A percentile compares a stretch with the other conserved stretches of the same genome.
phyloP scores from a whole-genome alignment of 2,888 invertebrate species.

The Petrolisthes cinctipes region DNA sequence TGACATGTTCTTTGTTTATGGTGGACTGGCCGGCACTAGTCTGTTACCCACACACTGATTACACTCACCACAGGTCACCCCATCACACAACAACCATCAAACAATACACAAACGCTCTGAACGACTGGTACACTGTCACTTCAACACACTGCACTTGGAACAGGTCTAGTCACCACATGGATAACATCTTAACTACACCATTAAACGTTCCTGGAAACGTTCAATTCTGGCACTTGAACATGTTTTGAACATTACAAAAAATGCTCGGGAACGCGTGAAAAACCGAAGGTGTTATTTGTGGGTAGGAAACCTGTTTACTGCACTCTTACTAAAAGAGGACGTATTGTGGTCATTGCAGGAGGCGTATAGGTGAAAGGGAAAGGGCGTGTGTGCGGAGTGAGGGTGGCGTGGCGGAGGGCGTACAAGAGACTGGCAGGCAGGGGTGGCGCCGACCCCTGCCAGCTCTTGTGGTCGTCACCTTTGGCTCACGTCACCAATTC shows the following conservation, averaged over 20 bases:
- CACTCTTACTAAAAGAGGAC: too few relatives aligned
- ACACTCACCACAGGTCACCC: neutral
- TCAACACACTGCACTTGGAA: too few relatives aligned
- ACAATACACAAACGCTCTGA: neutral
- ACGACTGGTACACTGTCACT: too few relatives aligned
- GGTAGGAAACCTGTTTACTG: too few relatives aligned
- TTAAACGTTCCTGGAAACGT: too few relatives aligned
- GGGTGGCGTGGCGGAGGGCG: slow-evolving; percentile 10
- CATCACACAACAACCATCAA: neutral
- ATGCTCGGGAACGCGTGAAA: too few relatives aligned
- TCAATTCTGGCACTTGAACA: too few relatives aligned
- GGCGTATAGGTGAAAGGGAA: neutral
- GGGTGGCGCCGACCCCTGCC: slow-evolving; percentile 11
- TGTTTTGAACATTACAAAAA: too few relatives aligned
- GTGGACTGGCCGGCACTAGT: neutral
- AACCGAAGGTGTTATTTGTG: too few relatives aligned
- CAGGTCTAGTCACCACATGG: too few relatives aligned
- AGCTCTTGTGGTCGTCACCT: slow-evolving; percentile 10
- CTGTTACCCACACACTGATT: neutral
- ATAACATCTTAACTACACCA: too few relatives aligned
- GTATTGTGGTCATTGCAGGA: too few relatives aligned
- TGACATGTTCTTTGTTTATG: neutral
- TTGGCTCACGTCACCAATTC: slow-evolving; percentile 11
- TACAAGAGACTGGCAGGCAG: neutral
- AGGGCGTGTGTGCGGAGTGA: neutral